Base-by-base conservation (phyloP, 1,140 invertebrate genomes). In the Plectrocnemia conspersa region DNA sequence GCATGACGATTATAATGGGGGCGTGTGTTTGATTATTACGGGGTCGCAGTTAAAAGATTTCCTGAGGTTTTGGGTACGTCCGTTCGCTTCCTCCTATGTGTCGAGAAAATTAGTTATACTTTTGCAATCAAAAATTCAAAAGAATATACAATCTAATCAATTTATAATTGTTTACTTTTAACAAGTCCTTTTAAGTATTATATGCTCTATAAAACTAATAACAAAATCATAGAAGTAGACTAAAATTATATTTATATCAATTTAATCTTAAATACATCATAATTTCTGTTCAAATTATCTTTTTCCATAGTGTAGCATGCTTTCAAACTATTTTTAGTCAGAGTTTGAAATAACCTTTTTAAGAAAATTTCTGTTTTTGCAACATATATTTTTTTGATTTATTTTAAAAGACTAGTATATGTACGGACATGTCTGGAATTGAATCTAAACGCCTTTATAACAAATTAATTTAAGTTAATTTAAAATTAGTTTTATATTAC, bases 31-130 rank as follows among this genome's bases (percentile, higher is more conserved):
- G 15, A 22, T 19, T 7, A 24, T 27, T 22, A 11, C 11, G 4
- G 4, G 38, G 15, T 19, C 3, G 22, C 11, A 41, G 38, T 19
- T 22, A 24, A 24, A 24, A 45, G 27, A 22, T 24, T 27, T 45
- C 42, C 18, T 45, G 35, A 38, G 35, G 35, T 38, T 38, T 38
- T 16, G 35, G 18, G 35, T 38, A 38, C 15, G 35, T 38, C 35
- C 7, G 35, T 16, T 38, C 35, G 13, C 35, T 38, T 38, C 35
- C 35, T 38, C 35, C 35, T 38, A 16, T 13, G 35, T 38, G 15
- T 10, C 42, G 21, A 45, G 19, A 42, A 42, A 42, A n/a, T 42
- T 3, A 42, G 15, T 16, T 42, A 21, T n/a, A 7, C 13, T 7
- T 19, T 19, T 42, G 16, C 4, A 7, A 19, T 9, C 9, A 42